Percentiles rank a stretch among this genome's conserved stretches.
Evolutionary conservation across 2,113 vertebrate species (phyloP).

Genomic region (Mus spicilegus): DNA sequence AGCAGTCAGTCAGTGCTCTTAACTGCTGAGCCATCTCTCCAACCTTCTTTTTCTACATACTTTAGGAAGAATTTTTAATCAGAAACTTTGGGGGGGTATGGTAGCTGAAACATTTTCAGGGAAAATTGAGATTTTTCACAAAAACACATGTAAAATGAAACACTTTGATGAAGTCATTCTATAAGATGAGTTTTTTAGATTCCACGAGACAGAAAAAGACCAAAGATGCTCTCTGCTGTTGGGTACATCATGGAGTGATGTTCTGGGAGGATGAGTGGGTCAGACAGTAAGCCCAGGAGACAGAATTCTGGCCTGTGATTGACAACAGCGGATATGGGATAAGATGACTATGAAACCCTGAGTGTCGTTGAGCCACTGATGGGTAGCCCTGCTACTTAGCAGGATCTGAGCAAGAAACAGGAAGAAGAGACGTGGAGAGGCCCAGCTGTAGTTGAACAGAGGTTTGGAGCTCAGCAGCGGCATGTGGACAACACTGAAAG

Average conservation of each 20-base stretch:
- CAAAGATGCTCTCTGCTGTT: background rate
- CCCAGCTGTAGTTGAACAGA: background rate
- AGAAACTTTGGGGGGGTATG: background rate
- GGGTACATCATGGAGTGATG: background rate
- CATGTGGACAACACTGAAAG: background rate
- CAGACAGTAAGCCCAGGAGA: background rate
- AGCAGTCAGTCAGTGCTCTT: no score
- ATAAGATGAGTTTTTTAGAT: background rate
- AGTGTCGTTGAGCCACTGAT: background rate
- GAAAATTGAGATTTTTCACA: conserved; percentile 1
- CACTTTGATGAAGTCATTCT: background rate
- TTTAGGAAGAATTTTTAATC: conserved; percentile 9
- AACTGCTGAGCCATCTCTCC: background rate
- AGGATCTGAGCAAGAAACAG: background rate
- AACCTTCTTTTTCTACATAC: background rate
- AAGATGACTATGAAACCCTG: background rate
- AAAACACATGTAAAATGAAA: background rate
- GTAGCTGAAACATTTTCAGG: background rate
- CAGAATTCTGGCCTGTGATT: background rate
- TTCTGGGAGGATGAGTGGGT: background rate
- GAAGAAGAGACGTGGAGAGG: background rate
- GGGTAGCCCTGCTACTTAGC: background rate
- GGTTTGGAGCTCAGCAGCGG: background rate
- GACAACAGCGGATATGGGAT: background rate
- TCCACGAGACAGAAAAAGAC: background rate